phyloP scores from a whole-genome alignment of 2,797 vertebrate species.

The Ctenochaetus hawaiiensis region DNA sequence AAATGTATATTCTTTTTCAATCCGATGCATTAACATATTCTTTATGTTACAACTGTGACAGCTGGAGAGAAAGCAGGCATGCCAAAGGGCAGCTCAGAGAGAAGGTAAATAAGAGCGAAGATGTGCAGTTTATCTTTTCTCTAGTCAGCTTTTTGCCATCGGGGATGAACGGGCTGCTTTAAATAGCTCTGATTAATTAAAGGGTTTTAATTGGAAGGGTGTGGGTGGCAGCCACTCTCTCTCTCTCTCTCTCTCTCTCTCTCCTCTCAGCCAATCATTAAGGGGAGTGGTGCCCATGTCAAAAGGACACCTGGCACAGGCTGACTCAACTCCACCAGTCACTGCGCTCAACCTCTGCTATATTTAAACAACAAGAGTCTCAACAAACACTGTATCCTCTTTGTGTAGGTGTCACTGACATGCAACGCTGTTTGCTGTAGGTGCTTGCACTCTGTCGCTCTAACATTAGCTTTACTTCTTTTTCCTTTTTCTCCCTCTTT shows the following conservation, averaged over 20 bases:
- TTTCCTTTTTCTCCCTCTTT: slow-evolving; percentile 4
- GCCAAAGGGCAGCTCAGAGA: slow-evolving; percentile 59
- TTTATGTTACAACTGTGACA: slow-evolving; percentile 44
- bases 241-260: slow-evolving; percentile 31
- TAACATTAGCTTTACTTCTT: slow-evolving; percentile 39
- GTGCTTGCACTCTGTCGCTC: slow-evolving; percentile 20
- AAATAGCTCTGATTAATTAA: slow-evolving; percentile 87
- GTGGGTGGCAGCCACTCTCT: slow-evolving; percentile 58
- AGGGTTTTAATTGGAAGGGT: slow-evolving; percentile 81
- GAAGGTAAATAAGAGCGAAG: slow-evolving; percentile 70
- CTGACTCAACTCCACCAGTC: slow-evolving; percentile 55
- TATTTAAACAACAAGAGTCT: slow-evolving; percentile 28
- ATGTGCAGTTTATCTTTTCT: slow-evolving; percentile 70
- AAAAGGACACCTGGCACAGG: slow-evolving; percentile 73
- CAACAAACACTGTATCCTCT: slow-evolving; percentile 33
- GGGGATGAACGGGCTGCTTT: slow-evolving; percentile 80
- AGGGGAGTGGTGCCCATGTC: slow-evolving; percentile 61
- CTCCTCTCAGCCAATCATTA: slow-evolving; percentile 54
- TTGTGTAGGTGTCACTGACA: slow-evolving; percentile 43
- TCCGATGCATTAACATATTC: slow-evolving; percentile 7
- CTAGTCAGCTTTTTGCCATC: slow-evolving; percentile 62
- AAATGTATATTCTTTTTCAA: not conserved
- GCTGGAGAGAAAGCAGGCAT: slow-evolving; percentile 51
- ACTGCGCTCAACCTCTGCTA: slow-evolving; percentile 44
- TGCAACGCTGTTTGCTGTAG: slow-evolving; percentile 32